Conservation (phyloP, 2,113 vertebrate species). For the Hippolais icterina region DNA sequence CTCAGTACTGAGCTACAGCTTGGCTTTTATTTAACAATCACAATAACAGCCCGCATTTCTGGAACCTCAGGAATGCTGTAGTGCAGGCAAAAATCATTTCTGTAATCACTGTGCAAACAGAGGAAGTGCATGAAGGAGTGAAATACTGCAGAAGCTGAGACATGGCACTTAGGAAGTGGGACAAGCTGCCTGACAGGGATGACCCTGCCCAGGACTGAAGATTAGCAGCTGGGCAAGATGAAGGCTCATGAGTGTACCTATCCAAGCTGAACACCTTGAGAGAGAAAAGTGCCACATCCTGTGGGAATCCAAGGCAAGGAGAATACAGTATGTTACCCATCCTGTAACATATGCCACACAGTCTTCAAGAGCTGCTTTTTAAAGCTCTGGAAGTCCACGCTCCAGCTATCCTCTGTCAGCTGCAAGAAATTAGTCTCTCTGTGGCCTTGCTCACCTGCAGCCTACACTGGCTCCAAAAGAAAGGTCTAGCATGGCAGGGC, state of each 20-base stretch:
- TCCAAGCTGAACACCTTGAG: not conserved
- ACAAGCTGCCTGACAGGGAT: not conserved
- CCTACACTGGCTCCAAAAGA: not conserved
- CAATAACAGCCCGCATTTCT: not conserved
- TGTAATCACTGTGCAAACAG: not conserved
- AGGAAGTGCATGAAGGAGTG: not conserved
- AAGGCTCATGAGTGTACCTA: fast-evolving
- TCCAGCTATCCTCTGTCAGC: not conserved
- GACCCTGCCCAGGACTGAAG: not conserved
- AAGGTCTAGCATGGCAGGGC: not conserved
- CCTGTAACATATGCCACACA: not conserved
- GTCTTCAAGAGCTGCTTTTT: not conserved
- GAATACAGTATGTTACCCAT: not conserved
- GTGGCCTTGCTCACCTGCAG: not conserved
- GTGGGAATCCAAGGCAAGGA: not conserved
- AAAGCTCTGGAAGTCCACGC: not conserved
- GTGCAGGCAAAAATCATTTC: conserved; percentile 27
- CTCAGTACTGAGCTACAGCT: not conserved
- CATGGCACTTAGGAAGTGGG: not conserved
- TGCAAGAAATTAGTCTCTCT: not conserved
- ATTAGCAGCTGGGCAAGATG: not conserved
- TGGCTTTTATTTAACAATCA: not conserved
- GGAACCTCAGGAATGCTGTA: not conserved
- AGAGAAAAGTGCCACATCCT: not conserved
- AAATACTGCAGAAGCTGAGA: not conserved